phyloP scores from a whole-genome alignment of 2,797 vertebrate genomes.

The Thalassophryne amazonica region DNA sequence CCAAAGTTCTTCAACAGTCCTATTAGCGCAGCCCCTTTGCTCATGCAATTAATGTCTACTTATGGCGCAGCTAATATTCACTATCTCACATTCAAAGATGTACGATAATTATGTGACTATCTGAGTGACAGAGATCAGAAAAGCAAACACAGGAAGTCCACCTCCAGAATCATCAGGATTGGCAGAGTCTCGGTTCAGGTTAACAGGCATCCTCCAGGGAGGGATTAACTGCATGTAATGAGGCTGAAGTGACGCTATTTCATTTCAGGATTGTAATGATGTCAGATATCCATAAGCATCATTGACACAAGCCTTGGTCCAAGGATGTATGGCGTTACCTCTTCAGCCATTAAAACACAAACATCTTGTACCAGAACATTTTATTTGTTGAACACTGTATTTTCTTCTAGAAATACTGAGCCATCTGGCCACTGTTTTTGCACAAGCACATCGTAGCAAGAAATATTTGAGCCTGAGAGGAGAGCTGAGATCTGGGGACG shows the following conservation, averaged over 20 bases:
- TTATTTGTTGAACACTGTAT: constrained; percentile 52
- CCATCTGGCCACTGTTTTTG: constrained; percentile 61
- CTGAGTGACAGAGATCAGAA: constrained; percentile 65
- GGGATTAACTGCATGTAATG: constrained; percentile 47
- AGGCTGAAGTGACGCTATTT: constrained; percentile 36
- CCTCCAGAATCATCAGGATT: constrained; percentile 24
- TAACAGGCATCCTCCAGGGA: constrained; percentile 55
- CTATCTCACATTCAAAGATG: constrained; percentile 47
- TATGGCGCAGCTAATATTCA: constrained; percentile 51
- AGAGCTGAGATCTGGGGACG: no score
- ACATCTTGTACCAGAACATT: constrained; percentile 45
- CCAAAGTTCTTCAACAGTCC: constrained; percentile 27
- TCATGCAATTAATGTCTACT: constrained; percentile 64
- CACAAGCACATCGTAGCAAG: constrained; percentile 31
- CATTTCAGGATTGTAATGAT: constrained; percentile 38
- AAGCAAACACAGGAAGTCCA: constrained; percentile 41
- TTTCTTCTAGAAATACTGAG: constrained; percentile 48
- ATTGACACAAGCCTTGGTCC: constrained; percentile 41
- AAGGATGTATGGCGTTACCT: constrained; percentile 46
- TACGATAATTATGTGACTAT: constrained; percentile 43
- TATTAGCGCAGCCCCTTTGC: constrained; percentile 46
- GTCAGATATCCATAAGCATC: constrained; percentile 44
- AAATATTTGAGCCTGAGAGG: constrained; percentile 37
- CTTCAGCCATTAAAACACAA: constrained; percentile 29
- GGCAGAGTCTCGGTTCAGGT: constrained; percentile 49